Percentiles rank a stretch among this genome's conserved stretches.
phyloP scores from a whole-genome alignment of 2,888 invertebrate species.

The Rugalucina vietnamica region DNA sequence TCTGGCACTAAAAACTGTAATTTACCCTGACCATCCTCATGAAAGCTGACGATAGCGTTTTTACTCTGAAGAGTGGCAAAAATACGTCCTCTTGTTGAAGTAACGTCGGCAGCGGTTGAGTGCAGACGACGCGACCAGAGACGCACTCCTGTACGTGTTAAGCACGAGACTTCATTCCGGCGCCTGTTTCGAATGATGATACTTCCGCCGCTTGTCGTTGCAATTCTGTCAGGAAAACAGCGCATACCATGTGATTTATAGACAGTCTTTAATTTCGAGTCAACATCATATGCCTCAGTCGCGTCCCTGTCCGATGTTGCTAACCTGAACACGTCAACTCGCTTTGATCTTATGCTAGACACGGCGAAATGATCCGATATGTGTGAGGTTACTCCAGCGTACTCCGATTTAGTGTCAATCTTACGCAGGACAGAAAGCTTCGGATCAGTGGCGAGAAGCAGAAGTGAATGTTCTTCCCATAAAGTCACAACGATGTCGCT shows the following conservation, averaged over 20 bases:
- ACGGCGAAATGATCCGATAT: constrained; percentile 35
- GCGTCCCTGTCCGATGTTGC: neutral
- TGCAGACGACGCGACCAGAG: constrained; percentile 55
- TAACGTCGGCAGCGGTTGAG: constrained; percentile 39
- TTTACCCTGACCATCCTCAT: constrained; percentile 50
- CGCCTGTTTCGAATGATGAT: constrained; percentile 46
- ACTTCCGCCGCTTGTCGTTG: constrained; percentile 38
- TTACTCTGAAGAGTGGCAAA: constrained; percentile 49
- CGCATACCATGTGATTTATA: constrained; percentile 50
- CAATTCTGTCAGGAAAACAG: constrained; percentile 52
- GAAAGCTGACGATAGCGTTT: constrained; percentile 49
- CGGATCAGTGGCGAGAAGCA: constrained; percentile 52
- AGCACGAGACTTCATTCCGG: constrained; percentile 50
- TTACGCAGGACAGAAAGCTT: constrained; percentile 21
- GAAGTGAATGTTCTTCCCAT: constrained; percentile 52
- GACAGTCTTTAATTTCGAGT: constrained; percentile 32
- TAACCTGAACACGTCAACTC: constrained; percentile 49
- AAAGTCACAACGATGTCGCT: constrained; percentile 48
- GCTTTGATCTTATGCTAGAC: constrained; percentile 41
- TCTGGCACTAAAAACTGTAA: constrained; percentile 19
- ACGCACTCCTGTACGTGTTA: constrained; percentile 24
- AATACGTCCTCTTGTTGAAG: constrained; percentile 47
- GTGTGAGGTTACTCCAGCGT: constrained; percentile 54
- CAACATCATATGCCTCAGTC: neutral
- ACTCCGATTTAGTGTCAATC: constrained; percentile 50